phyloP scores from a whole-genome alignment of 2,797 vertebrate species.

The Sitta carolinensis region DNA sequence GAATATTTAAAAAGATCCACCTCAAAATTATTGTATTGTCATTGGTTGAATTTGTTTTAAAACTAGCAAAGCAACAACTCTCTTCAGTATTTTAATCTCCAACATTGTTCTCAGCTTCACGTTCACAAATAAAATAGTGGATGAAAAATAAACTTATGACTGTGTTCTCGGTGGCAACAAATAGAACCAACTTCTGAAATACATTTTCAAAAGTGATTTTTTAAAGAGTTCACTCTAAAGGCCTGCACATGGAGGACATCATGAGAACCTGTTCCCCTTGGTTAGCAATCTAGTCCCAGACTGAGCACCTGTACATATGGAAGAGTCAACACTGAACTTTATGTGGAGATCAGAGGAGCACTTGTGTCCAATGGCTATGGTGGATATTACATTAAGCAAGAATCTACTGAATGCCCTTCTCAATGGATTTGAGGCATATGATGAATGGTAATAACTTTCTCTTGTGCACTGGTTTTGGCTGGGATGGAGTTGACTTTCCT shows the following conservation, averaged over 20 bases:
- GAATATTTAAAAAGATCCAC: neutral
- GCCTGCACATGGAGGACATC: neutral
- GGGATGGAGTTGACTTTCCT: neutral
- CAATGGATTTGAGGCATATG: neutral
- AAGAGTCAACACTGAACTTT: neutral
- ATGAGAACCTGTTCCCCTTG: neutral
- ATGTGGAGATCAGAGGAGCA: neutral
- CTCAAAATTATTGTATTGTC: neutral
- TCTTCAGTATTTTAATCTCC: neutral
- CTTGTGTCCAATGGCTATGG: neutral
- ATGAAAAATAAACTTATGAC: neutral
- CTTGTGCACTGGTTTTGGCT: neutral
- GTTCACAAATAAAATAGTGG: neutral
- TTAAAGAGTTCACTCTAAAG: neutral
- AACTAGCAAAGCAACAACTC: neutral
- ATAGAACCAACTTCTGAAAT: neutral
- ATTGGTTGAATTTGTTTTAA: neutral
- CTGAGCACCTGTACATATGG: neutral
- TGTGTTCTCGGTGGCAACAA: neutral
- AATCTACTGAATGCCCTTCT: neutral
- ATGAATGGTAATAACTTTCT: neutral
- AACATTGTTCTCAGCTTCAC: neutral
- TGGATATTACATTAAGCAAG: neutral
- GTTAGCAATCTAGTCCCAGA: neutral
- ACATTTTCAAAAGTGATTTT: neutral